Evolutionary conservation across 2,797 vertebrate genomes (phyloP).

Genomic region (Silurus aristotelis): DNA sequence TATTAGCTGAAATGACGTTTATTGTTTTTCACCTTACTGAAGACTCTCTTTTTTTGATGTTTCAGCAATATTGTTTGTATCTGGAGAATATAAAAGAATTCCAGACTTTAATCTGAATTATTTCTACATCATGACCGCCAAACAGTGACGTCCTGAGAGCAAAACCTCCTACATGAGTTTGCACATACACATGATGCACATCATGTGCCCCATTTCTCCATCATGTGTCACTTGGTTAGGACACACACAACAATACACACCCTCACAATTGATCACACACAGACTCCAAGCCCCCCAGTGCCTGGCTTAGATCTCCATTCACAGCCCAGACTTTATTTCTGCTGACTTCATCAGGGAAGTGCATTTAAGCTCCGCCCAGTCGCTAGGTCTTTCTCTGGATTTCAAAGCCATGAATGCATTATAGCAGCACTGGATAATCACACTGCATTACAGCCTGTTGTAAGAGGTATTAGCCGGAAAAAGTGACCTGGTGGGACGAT

Average conservation of each 20-base stretch:
- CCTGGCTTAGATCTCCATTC: slow-evolving; percentile 73
- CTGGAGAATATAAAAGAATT: not conserved
- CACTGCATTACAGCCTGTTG: slow-evolving; percentile 80
- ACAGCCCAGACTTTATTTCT: slow-evolving; percentile 69
- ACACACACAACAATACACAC: not conserved
- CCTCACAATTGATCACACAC: not conserved
- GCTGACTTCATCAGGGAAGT: slow-evolving; percentile 81
- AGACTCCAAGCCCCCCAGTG: slow-evolving; percentile 3
- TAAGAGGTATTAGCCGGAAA: slow-evolving; percentile 79
- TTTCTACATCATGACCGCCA: not conserved
- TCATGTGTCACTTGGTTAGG: not conserved
- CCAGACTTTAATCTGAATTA: not conserved
- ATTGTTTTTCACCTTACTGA: not conserved
- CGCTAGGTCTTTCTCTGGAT: slow-evolving; percentile 70
- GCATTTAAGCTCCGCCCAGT: slow-evolving; percentile 64
- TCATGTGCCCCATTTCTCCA: not conserved
- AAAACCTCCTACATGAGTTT: not conserved
- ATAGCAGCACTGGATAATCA: slow-evolving; percentile 81
- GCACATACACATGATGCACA: not conserved
- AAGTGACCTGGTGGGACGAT: slow-evolving; percentile 74
- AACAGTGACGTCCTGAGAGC: not conserved
- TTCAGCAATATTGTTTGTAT: not conserved
- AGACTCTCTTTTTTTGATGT: not conserved
- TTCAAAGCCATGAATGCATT: slow-evolving; percentile 77
- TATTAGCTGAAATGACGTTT: not conserved